Evolutionary conservation across 2,888 invertebrate species (phyloP).

Genomic region (Alsophila aescularia): DNA sequence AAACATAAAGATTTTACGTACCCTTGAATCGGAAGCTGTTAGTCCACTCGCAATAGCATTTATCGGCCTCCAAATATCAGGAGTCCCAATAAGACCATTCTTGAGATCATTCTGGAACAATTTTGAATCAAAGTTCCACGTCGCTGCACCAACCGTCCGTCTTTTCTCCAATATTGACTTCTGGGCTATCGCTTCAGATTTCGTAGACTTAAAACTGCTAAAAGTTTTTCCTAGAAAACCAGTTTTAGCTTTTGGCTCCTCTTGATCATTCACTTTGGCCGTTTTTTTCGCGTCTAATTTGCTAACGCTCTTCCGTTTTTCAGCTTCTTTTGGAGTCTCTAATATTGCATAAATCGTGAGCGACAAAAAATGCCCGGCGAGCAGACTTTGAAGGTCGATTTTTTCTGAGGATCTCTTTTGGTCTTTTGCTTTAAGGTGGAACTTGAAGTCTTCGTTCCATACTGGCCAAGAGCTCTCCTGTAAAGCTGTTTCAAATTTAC

Average conservation of each 20-base stretch:
- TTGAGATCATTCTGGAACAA: slow-evolving; percentile 86
- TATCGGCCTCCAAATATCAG: slow-evolving; percentile 88
- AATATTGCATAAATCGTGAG: slow-evolving; percentile 88
- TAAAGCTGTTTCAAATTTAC: slow-evolving; percentile 89
- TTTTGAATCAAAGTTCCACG: slow-evolving; percentile 87
- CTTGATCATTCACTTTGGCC: slow-evolving; percentile 70
- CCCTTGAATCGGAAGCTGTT: slow-evolving; percentile 78
- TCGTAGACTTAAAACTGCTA: slow-evolving; percentile 75
- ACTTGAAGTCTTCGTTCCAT: slow-evolving; percentile 91
- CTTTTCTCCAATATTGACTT: slow-evolving; percentile 85
- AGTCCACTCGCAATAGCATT: slow-evolving; percentile 87
- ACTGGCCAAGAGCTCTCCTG: slow-evolving; percentile 91
- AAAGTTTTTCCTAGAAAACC: slow-evolving; percentile 81
- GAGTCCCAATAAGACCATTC: slow-evolving; percentile 86
- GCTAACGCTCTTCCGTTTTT: slow-evolving; percentile 69
- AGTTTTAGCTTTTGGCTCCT: slow-evolving; percentile 76
- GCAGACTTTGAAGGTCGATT: slow-evolving; percentile 81
- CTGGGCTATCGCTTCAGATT: slow-evolving; percentile 71
- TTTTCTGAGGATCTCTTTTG: slow-evolving; percentile 73
- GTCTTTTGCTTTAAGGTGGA: slow-evolving; percentile 85
- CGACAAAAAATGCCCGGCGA: slow-evolving; percentile 88
- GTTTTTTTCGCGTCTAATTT: slow-evolving; percentile 63
- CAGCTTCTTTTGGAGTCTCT: slow-evolving; percentile 81
- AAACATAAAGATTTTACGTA: slow-evolving; percentile 51
- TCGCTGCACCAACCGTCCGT: slow-evolving; percentile 87